Percentiles rank a stretch among this genome's conserved stretches.
These are phyloP conservation scores for Passer montanus DNA, from an alignment of 2,113 vertebrate genomes.

Conservation along the genomic window DNA sequence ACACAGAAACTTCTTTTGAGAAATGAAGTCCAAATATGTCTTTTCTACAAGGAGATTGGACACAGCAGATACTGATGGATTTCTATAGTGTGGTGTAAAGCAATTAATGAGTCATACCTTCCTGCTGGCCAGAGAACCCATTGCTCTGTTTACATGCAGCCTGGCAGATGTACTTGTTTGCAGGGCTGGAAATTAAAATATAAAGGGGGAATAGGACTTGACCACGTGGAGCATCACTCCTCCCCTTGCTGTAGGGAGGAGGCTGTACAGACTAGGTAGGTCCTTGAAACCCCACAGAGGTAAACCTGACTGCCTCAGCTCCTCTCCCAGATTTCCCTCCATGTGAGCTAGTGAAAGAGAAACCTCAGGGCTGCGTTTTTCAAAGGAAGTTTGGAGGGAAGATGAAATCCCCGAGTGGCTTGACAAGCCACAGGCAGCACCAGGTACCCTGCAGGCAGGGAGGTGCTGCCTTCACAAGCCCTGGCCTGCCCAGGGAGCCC, in stretches of 20 bases:
- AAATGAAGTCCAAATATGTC: neutral
- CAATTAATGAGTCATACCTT: conserved; percentile 61
- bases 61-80: neutral
- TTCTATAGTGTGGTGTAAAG: conserved; percentile 33
- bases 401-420: neutral
- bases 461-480: neutral
- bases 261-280: neutral
- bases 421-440: neutral
- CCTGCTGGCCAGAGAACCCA: conserved; percentile 47
- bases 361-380: conserved; percentile 27
- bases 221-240: neutral
- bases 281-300: neutral
- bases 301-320: neutral
- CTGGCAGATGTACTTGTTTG: conserved; percentile 59
- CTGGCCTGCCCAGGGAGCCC: neutral
- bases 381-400: neutral
- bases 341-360: neutral
- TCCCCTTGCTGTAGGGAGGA: rapidly evolving
- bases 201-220: neutral
- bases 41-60: neutral
- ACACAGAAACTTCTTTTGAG: conserved; percentile 20
- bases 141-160: conserved; percentile 11
- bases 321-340: neutral
- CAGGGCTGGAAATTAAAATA: conserved; percentile 58
- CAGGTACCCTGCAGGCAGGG: neutral